Evolutionary conservation across 1,140 invertebrate genomes (phyloP).

Genomic region (Drosophila repletoides): DNA sequence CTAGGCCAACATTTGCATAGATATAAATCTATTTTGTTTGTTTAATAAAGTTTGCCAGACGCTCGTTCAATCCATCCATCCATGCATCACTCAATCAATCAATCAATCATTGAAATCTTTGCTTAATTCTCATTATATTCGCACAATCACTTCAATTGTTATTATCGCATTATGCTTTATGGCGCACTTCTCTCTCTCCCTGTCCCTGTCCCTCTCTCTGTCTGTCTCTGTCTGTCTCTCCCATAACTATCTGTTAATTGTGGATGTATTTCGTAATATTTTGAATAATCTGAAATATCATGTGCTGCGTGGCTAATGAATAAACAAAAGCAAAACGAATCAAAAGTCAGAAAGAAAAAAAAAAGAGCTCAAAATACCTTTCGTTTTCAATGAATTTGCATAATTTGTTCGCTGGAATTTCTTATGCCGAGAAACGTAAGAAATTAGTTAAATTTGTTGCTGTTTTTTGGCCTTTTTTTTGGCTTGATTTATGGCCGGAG

Average conservation of each 20-base stretch:
- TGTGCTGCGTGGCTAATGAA: slow-evolving; percentile 49
- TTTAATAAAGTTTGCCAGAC: slow-evolving; percentile 7
- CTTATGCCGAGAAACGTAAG: slow-evolving; percentile 34
- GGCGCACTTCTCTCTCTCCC: too few relatives aligned
- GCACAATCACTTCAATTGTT: slow-evolving; percentile 6
- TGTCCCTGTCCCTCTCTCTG: too few relatives aligned
- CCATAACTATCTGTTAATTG: neutral
- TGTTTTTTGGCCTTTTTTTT: too few relatives aligned
- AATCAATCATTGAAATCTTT: slow-evolving; percentile 15
- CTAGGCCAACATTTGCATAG: slow-evolving; percentile 50
- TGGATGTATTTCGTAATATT: slow-evolving; percentile 24
- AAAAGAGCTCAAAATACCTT: slow-evolving; percentile 44
- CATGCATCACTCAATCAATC: neutral
- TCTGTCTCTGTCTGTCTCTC: too few relatives aligned
- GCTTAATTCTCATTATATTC: slow-evolving; percentile 14
- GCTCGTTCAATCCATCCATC: neutral
- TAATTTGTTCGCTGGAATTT: slow-evolving; percentile 50
- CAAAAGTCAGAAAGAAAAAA: slow-evolving; percentile 4
- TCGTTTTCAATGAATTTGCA: slow-evolving; percentile 75
- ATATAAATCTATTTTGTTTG: neutral
- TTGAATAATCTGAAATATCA: slow-evolving; percentile 18
- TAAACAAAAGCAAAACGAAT: slow-evolving; percentile 52
- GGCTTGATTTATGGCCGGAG: slow-evolving; percentile 24
- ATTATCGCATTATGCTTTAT: neutral
- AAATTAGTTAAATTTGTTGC: too few relatives aligned